Evolutionary conservation across 2,113 vertebrate species (phyloP).

Genomic region (Coryphaenoides rupestris): DNA sequence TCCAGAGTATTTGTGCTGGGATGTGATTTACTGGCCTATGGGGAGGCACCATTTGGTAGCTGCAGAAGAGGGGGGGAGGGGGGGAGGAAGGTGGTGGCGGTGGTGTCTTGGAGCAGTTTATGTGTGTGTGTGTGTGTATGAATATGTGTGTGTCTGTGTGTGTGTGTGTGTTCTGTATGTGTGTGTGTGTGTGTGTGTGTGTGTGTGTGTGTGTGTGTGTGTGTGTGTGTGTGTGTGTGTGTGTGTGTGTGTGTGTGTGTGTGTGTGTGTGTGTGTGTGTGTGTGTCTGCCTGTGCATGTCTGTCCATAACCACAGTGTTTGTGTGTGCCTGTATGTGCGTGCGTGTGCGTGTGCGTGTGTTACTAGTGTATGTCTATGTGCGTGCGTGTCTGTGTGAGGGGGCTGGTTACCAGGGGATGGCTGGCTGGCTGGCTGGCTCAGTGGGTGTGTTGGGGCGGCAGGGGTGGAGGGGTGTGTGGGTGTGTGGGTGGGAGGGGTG

Average conservation of each 20-base stretch:
- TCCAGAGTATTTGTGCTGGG: conserved; percentile 95
- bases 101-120: conserved; percentile 80
- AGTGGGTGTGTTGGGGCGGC: conserved; percentile 18
- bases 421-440: conserved; percentile 8
- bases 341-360: conserved; percentile 4
- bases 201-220: conserved; percentile 10
- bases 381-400: conserved; percentile 11
- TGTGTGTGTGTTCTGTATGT: conserved; percentile 1
- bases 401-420: conserved; percentile 75
- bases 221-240: conserved; percentile 21
- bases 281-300: background rate
- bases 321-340: background rate
- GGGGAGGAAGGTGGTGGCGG: conserved; percentile 92
- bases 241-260: background rate
- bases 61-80: conserved; percentile 86
- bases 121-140: conserved; percentile 26
- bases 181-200: too few species aligned
- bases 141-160: conserved; percentile 10
- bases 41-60: conserved; percentile 99
- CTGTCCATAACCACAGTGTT: background rate
- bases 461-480: conserved; percentile 72
- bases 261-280: conserved; percentile 30
- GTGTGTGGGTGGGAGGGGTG: conserved; percentile 13
- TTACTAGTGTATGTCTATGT: background rate
- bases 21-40: conserved; percentile 99